These are phyloP conservation scores for Diplodus sargus DNA, from an alignment of 2,797 vertebrate genomes.

Conservation along the genomic window DNA sequence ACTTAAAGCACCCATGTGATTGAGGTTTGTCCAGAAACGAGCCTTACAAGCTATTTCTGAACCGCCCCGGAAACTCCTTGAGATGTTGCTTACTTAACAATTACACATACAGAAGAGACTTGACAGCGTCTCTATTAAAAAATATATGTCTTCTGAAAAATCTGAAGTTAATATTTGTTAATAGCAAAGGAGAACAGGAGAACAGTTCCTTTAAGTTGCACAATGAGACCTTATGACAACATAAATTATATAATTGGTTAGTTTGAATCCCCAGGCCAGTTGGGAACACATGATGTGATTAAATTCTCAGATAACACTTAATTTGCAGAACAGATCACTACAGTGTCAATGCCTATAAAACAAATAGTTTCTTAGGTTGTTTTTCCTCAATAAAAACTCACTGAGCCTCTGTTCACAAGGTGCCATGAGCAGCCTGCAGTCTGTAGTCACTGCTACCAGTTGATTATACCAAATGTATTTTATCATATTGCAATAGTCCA, in stretches of 20 bases:
- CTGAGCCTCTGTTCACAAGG: background rate
- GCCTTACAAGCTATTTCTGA: conserved; percentile 37
- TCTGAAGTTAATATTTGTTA: background rate
- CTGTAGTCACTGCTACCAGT: background rate
- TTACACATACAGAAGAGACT: conserved; percentile 16
- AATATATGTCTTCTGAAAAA: background rate
- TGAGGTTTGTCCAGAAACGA: conserved; percentile 35
- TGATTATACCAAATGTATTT: background rate
- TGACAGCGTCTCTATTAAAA: background rate
- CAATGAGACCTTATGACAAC: too few relatives aligned
- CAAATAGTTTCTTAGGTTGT: background rate
- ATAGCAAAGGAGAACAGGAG: background rate
- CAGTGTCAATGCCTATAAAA: background rate
- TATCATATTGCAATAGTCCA: too few relatives aligned
- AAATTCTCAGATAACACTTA: background rate
- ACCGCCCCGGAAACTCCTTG: conserved; percentile 31
- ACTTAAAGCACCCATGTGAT: conserved; percentile 40
- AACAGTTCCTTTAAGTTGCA: background rate
- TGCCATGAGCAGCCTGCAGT: background rate
- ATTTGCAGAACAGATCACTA: background rate
- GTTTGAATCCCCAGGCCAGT: background rate
- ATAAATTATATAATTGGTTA: background rate
- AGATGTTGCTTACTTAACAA: background rate
- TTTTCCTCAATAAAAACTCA: background rate
- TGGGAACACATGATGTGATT: background rate